Conservation (phyloP, 2,888 invertebrate genomes). For the Panorpa germanica region DNA sequence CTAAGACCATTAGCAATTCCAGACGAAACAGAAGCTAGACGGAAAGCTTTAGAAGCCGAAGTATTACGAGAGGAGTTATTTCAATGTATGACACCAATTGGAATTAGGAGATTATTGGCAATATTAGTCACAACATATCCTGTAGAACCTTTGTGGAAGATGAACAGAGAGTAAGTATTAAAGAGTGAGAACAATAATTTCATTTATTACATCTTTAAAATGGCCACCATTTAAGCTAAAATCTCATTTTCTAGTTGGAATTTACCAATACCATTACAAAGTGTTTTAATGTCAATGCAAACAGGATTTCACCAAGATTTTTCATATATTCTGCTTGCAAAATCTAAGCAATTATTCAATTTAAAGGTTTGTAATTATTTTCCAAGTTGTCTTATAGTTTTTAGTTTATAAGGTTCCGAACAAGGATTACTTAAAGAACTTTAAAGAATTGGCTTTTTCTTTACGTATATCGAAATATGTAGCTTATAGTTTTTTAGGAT, state of each 20-base stretch:
- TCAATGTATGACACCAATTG: conserved; percentile 53
- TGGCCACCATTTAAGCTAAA: not conserved
- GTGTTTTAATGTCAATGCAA: conserved; percentile 51
- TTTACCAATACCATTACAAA: conserved; percentile 62
- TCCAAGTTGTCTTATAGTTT: too few species aligned
- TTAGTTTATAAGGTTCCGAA: too few species aligned
- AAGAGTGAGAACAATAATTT: not conserved
- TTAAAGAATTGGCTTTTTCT: too few species aligned
- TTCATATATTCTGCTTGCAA: conserved; percentile 65
- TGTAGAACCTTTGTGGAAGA: conserved; percentile 45
- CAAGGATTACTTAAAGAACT: too few species aligned
- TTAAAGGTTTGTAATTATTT: too few species aligned
- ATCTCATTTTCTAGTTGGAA: conserved; percentile 44
- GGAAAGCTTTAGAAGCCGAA: conserved; percentile 49
- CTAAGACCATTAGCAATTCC: too few species aligned
- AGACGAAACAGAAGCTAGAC: too few species aligned
- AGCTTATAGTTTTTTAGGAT: conserved; percentile 21
- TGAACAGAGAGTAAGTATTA: conserved; percentile 30
- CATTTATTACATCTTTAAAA: too few species aligned
- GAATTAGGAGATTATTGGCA: conserved; percentile 50
- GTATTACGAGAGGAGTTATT: conserved; percentile 59
- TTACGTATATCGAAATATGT: conserved; percentile 18
- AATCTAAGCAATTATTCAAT: conserved; percentile 61
- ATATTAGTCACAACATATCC: conserved; percentile 46
- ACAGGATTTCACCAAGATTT: conserved; percentile 58